Conservation (phyloP, 2,888 invertebrate genomes). For the Xanthorhoe spadicearia region DNA sequence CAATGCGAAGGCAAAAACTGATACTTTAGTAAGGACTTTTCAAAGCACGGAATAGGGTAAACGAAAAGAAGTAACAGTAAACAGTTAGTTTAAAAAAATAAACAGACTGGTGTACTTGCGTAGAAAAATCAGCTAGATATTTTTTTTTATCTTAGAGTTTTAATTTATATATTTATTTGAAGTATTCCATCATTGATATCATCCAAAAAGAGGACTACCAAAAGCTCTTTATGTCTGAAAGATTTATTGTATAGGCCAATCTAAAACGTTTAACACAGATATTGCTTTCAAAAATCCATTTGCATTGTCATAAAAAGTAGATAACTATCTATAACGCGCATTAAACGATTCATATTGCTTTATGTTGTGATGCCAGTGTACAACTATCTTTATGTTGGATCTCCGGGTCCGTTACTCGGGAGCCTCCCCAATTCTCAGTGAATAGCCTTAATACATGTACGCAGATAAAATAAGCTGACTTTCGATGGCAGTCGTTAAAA, state of each 20-base stretch:
- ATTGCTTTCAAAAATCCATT: slow-evolving; percentile 78
- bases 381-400: slow-evolving; percentile 71
- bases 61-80: too few species aligned
- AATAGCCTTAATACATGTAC: slow-evolving; percentile 1
- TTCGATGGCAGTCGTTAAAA: background rate
- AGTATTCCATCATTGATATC: slow-evolving; percentile 42
- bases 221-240: slow-evolving; percentile 51
- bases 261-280: slow-evolving; percentile 65
- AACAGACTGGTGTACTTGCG: background rate
- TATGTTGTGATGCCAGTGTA: slow-evolving; percentile 63
- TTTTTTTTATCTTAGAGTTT: background rate
- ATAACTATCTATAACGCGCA: slow-evolving; percentile 73
- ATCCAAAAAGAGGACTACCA: slow-evolving; percentile 40
- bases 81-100: too few species aligned
- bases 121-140: background rate
- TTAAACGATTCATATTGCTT: slow-evolving; percentile 74
- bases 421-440: slow-evolving; percentile 44
- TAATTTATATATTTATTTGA: slow-evolving; percentile 7
- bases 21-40: too few species aligned
- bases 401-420: slow-evolving; percentile 61
- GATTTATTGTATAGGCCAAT: slow-evolving; percentile 60
- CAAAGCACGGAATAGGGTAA: too few species aligned
- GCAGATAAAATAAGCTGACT: background rate
- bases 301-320: slow-evolving; percentile 75
- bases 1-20: too few species aligned